These are phyloP conservation scores for Camponotus floridanus DNA, from an alignment of 1,140 invertebrate species.

Conservation along the genomic window DNA sequence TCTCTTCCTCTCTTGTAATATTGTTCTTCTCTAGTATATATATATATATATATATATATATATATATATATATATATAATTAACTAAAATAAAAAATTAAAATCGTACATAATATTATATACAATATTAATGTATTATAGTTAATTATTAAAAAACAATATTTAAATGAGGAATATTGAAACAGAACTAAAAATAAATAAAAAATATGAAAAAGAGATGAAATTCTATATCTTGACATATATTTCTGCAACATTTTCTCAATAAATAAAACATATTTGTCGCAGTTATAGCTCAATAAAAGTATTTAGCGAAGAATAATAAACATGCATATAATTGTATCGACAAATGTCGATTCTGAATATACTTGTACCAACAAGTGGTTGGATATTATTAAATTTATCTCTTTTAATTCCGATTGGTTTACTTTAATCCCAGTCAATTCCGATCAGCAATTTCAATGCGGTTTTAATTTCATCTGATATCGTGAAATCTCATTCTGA, in stretches of 20 bases:
- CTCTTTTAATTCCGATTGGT: conserved; percentile 1
- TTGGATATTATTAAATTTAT: conserved; percentile 37
- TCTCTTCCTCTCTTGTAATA: too few relatives aligned
- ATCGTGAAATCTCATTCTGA: conserved; percentile 23
- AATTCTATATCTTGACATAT: not conserved
- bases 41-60: too few relatives aligned
- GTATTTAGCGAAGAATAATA: conserved; percentile 14
- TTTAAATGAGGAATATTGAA: not conserved
- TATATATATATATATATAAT: too few relatives aligned
- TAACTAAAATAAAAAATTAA: not conserved
- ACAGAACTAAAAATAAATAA: not conserved
- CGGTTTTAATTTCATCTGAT: not conserved
- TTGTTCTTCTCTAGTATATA: too few relatives aligned
- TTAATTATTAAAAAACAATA: not conserved
- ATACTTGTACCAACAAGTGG: conserved; percentile 51
- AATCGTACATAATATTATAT: not conserved
- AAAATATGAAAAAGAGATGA: not conserved
- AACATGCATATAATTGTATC: conserved; percentile 11
- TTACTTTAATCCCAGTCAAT: conserved; percentile 35
- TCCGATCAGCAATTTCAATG: conserved; percentile 38
- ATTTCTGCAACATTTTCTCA: not conserved
- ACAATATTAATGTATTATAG: not conserved
- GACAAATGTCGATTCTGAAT: conserved; percentile 1
- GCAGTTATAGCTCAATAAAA: not conserved
- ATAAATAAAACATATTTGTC: not conserved